Percentiles rank a stretch among this genome's conserved stretches.
These are phyloP conservation scores for Platycheirus albimanus DNA, from an alignment of 2,888 invertebrate species.

Conservation along the genomic window DNA sequence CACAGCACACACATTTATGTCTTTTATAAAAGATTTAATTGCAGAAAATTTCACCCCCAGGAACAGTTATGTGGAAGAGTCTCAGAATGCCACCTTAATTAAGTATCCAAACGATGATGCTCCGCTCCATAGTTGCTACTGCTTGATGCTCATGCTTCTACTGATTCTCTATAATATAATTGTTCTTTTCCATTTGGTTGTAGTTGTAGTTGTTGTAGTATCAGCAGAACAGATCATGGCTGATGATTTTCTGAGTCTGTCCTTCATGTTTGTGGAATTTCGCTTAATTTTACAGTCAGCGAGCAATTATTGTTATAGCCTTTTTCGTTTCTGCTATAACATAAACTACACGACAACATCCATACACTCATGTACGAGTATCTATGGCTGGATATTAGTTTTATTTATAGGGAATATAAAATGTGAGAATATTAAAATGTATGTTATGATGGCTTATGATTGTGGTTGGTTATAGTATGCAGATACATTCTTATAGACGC, in stretches of 20 bases:
- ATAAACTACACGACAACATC: too few relatives aligned
- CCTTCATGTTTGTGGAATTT: conserved; percentile 18
- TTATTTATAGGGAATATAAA: not conserved
- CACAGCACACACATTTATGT: conserved; percentile 26
- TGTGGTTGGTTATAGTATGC: not conserved
- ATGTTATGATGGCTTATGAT: not conserved
- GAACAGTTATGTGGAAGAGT: not conserved
- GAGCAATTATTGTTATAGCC: conserved; percentile 59
- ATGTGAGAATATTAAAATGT: conserved; percentile 24
- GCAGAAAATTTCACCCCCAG: conserved; percentile 20
- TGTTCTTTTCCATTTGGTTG: not conserved
- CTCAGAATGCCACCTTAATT: conserved; percentile 30
- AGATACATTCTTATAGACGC: not conserved
- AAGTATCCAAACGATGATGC: conserved; percentile 12
- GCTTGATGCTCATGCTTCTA: not conserved
- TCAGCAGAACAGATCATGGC: conserved; percentile 1
- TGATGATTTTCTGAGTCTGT: conserved; percentile 4
- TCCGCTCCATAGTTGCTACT: not conserved
- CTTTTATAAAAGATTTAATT: conserved; percentile 48
- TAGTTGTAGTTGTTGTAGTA: too few relatives aligned
- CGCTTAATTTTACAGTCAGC: conserved; percentile 64
- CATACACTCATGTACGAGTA: not conserved
- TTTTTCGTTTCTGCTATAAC: not conserved
- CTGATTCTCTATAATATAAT: conserved; percentile 21
- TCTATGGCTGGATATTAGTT: not conserved